Conservation (phyloP, 2,113 vertebrate species). For the Climacteris rufus region DNA sequence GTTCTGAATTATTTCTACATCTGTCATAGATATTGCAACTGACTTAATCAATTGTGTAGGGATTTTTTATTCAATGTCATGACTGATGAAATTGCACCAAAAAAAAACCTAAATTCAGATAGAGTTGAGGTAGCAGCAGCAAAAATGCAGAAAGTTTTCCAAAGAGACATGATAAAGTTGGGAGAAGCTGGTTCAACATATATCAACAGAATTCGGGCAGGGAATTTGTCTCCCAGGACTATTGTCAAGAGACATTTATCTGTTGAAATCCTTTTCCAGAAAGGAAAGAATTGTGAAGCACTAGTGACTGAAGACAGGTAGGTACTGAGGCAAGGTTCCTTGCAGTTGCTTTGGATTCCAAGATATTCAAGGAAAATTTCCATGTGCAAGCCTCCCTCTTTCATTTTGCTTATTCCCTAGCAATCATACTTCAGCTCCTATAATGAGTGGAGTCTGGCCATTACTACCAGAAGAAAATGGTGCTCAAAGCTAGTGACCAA, state of each 20-base stretch:
- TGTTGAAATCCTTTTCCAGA: neutral
- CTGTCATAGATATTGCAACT: neutral
- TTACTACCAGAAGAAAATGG: neutral
- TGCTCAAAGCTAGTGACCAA: neutral
- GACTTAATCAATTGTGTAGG: neutral
- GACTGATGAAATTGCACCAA: neutral
- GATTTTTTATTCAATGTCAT: rapidly evolving
- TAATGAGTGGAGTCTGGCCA: neutral
- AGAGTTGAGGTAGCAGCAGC: neutral
- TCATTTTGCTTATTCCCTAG: neutral
- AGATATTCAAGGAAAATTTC: neutral
- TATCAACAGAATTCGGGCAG: neutral
- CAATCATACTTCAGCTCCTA: neutral
- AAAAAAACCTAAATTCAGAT: neutral
- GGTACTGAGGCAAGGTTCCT: neutral
- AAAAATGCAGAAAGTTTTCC: neutral
- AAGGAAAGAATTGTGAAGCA: neutral
- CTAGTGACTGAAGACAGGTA: neutral
- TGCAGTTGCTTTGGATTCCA: neutral
- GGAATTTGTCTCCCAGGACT: neutral
- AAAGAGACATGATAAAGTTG: neutral
- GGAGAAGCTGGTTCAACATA: neutral
- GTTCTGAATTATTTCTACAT: neutral
- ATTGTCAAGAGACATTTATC: neutral
- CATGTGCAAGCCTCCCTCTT: neutral